Conservation (phyloP, 2,888 invertebrate genomes). For the Drosophila meridionalis region DNA sequence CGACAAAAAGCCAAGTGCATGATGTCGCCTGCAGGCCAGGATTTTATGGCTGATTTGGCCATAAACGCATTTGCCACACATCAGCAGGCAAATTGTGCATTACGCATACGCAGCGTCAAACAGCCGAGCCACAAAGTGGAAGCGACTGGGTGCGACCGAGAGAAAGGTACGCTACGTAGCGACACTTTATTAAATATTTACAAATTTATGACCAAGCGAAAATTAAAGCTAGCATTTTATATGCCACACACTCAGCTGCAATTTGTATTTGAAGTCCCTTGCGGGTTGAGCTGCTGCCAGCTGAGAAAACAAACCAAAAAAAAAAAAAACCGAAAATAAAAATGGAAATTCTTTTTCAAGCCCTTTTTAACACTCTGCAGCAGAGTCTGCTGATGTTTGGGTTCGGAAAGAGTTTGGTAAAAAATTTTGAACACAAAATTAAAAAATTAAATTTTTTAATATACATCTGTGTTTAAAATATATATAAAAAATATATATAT, state of each 20-base stretch:
- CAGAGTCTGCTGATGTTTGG: background rate
- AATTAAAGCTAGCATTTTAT: constrained; percentile 41
- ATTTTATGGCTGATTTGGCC: constrained; percentile 65
- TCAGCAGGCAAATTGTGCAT: constrained; percentile 51
- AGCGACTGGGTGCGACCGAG: background rate
- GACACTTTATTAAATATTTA: constrained; percentile 66
- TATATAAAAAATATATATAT: too few species aligned
- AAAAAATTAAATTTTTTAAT: too few species aligned
- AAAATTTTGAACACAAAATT: background rate
- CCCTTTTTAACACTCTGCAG: constrained; percentile 8
- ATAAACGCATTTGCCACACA: constrained; percentile 55
- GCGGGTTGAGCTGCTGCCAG: background rate
- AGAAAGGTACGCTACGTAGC: background rate
- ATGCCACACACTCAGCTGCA: constrained; percentile 33
- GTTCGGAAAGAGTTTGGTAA: background rate
- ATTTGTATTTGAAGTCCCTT: constrained; percentile 46
- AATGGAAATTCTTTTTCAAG: background rate
- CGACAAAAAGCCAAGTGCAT: constrained; percentile 37
- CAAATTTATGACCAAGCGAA: constrained; percentile 60
- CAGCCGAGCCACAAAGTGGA: background rate
- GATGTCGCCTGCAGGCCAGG: constrained; percentile 50
- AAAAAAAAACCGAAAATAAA: background rate
- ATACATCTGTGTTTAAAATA: too few species aligned
- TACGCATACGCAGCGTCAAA: constrained; percentile 51
- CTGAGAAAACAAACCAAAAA: background rate